Evolutionary conservation across 2,888 invertebrate species (phyloP).

Genomic region (Oscheius sp.): DNA sequence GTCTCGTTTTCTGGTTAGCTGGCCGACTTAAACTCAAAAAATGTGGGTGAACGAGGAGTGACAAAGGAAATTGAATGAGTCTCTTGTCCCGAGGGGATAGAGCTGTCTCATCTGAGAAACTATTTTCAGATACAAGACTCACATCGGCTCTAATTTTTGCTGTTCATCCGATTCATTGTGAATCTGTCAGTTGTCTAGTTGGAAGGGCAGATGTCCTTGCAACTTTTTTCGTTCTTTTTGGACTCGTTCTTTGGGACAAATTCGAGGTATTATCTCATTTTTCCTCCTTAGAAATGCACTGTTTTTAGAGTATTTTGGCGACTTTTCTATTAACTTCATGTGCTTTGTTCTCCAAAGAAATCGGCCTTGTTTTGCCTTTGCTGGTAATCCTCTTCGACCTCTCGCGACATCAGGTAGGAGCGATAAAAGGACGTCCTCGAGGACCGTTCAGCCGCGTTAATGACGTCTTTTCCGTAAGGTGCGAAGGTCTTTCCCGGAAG

Average conservation of each 20-base stretch:
- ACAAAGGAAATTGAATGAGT: constrained; percentile 3
- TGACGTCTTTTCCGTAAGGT: constrained; percentile 8
- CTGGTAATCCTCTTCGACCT: constrained; percentile 14
- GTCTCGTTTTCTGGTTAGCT: constrained; percentile 57
- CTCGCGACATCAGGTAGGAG: constrained; percentile 13
- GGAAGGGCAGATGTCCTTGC: constrained; percentile 88
- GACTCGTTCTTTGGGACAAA: background rate
- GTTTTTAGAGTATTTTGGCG: background rate
- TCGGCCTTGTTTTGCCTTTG: constrained; percentile 38
- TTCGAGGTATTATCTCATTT: background rate
- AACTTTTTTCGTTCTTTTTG: background rate
- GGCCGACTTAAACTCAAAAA: background rate
- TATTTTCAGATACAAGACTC: constrained; percentile 15
- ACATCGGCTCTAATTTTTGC: constrained; percentile 83
- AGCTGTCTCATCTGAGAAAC: no score
- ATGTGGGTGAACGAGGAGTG: constrained; percentile 5
- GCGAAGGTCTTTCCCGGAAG: constrained; percentile 18
- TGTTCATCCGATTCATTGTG: constrained; percentile 93
- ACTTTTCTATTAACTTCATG: constrained; percentile 14
- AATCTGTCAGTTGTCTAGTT: constrained; percentile 83
- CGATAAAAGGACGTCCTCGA: constrained; percentile 23
- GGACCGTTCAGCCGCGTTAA: constrained; percentile 16
- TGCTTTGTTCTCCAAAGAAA: constrained; percentile 40
- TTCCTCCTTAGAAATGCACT: background rate
- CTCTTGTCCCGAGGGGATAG: background rate